phyloP scores from a whole-genome alignment of 2,113 vertebrate species.

The Rana temporaria region DNA sequence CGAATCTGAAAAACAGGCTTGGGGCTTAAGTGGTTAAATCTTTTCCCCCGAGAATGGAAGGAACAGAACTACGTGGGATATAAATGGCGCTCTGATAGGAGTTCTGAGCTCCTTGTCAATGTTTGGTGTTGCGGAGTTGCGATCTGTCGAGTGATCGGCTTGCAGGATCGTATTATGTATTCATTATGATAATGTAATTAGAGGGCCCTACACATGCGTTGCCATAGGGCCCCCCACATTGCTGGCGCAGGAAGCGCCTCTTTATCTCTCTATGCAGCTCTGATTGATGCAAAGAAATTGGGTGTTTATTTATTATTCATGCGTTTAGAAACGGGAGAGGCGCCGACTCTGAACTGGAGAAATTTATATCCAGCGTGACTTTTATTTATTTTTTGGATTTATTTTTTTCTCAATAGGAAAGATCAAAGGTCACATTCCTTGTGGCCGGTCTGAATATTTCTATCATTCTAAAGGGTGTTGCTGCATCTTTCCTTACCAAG shows the following conservation, averaged over 20 bases:
- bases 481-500: too few relatives aligned
- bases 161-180: slow-evolving; percentile 18
- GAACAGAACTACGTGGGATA: too few relatives aligned
- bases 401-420: too few relatives aligned
- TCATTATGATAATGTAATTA: slow-evolving; percentile 44
- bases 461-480: too few relatives aligned
- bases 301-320: slow-evolving; percentile 19
- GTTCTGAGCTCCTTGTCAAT: not conserved
- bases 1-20: too few relatives aligned
- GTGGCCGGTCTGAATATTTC: too few relatives aligned
- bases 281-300: slow-evolving; percentile 19
- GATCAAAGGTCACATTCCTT: too few relatives aligned
- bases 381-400: too few relatives aligned
- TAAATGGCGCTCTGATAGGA: too few relatives aligned
- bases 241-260: not conserved
- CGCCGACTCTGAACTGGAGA: not conserved
- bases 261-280: not conserved
- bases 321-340: not conserved
- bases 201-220: slow-evolving; percentile 4
- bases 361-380: too few relatives aligned
- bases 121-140: not conserved
- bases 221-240: slow-evolving; percentile 37
- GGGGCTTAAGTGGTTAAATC: too few relatives aligned
- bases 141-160: not conserved
- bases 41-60: too few relatives aligned